A percentile compares a stretch with the other conserved stretches of the same genome.
Conservation (phyloP, 2,797 vertebrate genomes). For the Sebastes taczanowskii region DNA sequence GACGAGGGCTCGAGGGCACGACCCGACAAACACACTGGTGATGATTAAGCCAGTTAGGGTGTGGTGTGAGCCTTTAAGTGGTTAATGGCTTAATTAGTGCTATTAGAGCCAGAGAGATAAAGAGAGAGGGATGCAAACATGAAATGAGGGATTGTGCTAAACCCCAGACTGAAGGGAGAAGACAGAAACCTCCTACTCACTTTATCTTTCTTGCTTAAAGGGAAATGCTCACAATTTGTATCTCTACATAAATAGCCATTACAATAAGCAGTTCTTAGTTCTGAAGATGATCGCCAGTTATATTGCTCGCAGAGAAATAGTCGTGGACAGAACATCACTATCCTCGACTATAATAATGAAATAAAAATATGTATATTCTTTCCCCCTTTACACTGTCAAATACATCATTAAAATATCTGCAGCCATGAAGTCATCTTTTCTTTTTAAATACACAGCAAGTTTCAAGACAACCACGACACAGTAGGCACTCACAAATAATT, state of each 20-base stretch:
- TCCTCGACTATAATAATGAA: neutral
- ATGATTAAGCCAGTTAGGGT: constrained; percentile 71
- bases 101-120: constrained; percentile 67
- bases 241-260: neutral
- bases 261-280: neutral
- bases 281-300: neutral
- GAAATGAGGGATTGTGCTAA: constrained; percentile 47
- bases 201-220: constrained; percentile 14
- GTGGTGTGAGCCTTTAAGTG: constrained; percentile 68
- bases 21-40: constrained; percentile 47
- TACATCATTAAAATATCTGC: neutral
- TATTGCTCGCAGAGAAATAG: neutral
- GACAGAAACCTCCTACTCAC: constrained; percentile 15
- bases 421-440: neutral
- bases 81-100: constrained; percentile 82
- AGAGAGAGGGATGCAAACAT: constrained; percentile 49
- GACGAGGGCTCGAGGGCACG: constrained; percentile 30
- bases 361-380: neutral
- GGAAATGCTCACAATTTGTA: constrained; percentile 12
- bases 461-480: neutral
- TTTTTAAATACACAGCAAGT: neutral
- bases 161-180: constrained; percentile 39
- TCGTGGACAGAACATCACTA: neutral
- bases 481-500: neutral
- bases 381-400: neutral